phyloP scores from a whole-genome alignment of 30 jellyfish, hydroid and myxozoan genomes.

The Turritopsis dohrnii region DNA sequence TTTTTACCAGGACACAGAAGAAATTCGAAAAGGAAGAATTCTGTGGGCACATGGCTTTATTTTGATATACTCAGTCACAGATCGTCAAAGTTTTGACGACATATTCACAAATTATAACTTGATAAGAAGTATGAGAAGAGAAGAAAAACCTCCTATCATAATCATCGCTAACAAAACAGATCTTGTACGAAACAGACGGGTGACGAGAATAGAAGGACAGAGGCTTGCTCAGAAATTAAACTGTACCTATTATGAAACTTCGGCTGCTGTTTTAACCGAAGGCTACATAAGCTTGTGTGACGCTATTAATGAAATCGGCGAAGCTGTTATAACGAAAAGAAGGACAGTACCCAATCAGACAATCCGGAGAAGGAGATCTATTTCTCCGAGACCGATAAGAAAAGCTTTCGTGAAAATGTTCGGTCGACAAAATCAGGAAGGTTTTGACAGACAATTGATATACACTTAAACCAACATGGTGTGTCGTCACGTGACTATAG shows the following conservation, averaged over 20 bases:
- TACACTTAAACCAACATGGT: background rate
- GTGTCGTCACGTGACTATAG: too few relatives aligned
- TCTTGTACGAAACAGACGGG: constrained; percentile 34
- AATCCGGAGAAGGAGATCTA: constrained; percentile 60
- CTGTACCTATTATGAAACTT: constrained; percentile 65
- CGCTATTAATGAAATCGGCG: constrained; percentile 52
- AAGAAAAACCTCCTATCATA: constrained; percentile 41
- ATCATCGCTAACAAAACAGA: constrained; percentile 58
- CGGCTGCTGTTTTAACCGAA: constrained; percentile 54
- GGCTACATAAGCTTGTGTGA: constrained; percentile 61
- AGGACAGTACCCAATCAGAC: constrained; percentile 26
- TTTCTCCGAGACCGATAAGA: constrained; percentile 73
- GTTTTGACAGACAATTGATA: background rate
- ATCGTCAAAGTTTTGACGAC: constrained; percentile 42
- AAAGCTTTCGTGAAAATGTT: constrained; percentile 74
- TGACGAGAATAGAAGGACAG: constrained; percentile 49
- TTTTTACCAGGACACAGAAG: constrained; percentile 34
- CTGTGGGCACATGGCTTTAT: constrained; percentile 59
- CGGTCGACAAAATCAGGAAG: constrained; percentile 31
- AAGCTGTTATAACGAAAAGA: constrained; percentile 36
- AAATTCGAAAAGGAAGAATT: constrained; percentile 35
- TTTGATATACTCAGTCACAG: constrained; percentile 59
- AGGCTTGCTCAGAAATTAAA: constrained; percentile 47
- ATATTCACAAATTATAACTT: constrained; percentile 22
- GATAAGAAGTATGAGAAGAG: constrained; percentile 17